Evolutionary conservation across 2,888 invertebrate genomes (phyloP).

Genomic region (Ferdinandea cuprea): DNA sequence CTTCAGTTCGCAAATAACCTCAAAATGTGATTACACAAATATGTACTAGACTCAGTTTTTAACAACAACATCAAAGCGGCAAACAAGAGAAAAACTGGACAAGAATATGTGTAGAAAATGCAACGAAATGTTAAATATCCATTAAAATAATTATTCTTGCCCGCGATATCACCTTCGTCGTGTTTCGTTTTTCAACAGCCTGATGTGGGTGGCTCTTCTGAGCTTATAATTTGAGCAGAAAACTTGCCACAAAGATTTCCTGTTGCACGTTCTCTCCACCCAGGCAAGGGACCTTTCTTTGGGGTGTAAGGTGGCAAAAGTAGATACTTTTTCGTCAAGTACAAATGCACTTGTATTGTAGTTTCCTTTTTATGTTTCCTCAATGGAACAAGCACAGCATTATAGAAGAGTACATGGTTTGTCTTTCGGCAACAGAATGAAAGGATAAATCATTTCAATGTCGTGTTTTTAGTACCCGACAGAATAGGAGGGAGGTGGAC

Average conservation of each 20-base stretch:
- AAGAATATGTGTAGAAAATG: slow-evolving; percentile 35
- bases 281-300: too few species aligned
- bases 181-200: neutral
- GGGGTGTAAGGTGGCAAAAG: too few species aligned
- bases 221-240: slow-evolving; percentile 37
- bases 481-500: slow-evolving; percentile 1
- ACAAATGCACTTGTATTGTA: slow-evolving; percentile 33
- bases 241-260: slow-evolving; percentile 55
- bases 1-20: slow-evolving; percentile 13
- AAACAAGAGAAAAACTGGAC: slow-evolving; percentile 18
- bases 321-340: slow-evolving; percentile 13
- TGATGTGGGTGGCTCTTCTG: slow-evolving; percentile 6
- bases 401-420: neutral
- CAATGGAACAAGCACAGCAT: neutral
- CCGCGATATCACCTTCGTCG: neutral
- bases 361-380: neutral
- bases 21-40: slow-evolving; percentile 51
- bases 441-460: slow-evolving; percentile 50
- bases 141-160: slow-evolving; percentile 82
- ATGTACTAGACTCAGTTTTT: slow-evolving; percentile 18
- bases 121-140: slow-evolving; percentile 80
- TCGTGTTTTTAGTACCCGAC: slow-evolving; percentile 2
- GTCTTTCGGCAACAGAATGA: slow-evolving; percentile 7
- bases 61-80: neutral
- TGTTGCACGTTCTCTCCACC: slow-evolving; percentile 46